Evolutionary conservation across 1,140 invertebrate species (phyloP), one percentile per base, ranked within the genome.

Genomic region (Leptopilina boulardi): DNA sequence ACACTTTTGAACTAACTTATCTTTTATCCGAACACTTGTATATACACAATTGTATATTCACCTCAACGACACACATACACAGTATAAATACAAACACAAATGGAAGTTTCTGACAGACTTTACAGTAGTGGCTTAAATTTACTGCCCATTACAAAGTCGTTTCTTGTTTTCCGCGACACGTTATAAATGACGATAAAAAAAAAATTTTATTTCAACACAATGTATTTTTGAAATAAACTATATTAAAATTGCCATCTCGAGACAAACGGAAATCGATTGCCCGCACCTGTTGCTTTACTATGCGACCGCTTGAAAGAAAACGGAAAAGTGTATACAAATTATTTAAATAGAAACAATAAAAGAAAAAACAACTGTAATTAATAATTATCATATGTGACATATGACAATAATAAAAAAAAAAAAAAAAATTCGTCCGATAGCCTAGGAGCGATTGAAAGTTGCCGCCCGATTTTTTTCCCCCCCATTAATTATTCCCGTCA

Each of bases 401-500:
- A 75, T 79, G 78, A 84, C 83, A 82, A 75, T 73, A 78, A 75
- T 73, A 47, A 75, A 41, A 42, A 71, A 74, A n/a, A 21, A 71
- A 44, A 66, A 75, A 79, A 80, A 80, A 76, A 76, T 77, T 34
- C 42, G 59, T 30, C 76, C 77, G 72, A 59, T 81, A 77, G 78
- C 42, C 73, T 76, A 75, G 77, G 70, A 78, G 75, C 83, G 77
- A 84, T 85, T 81, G 84, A 87, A 86, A 87, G 84, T 86, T 80
- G 80, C 80, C 82, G 79, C 70, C 73, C 70, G 83, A 82, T 87
- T 86, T 84, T 86, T 85, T 66, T 18, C 73, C 79, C 80, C 72
- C 30, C 73, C 79, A 80, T 83, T 86, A 87, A 87, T 87, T 87
- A 85, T 86, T 82, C 79, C 70, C 74, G 77, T 72, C 85, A 84